Conservation (phyloP, 2,113 vertebrate genomes). For the Sisor rabdophorus region DNA sequence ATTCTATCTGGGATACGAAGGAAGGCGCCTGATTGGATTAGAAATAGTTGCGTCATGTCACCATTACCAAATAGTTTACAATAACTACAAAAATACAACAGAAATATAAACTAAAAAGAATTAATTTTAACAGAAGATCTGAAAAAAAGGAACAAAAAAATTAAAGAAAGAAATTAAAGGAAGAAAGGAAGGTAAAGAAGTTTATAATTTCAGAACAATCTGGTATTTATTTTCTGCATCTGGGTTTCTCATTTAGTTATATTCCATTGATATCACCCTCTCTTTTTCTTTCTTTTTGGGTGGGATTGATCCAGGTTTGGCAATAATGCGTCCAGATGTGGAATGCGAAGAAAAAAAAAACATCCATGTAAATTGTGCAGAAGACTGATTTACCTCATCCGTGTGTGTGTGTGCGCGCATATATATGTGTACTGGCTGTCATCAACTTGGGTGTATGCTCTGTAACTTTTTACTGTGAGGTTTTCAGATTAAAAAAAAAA, state of each 20-base stretch:
- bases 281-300: not conserved
- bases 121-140: not conserved
- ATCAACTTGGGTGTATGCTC: not conserved
- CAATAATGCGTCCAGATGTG: conserved; percentile 34
- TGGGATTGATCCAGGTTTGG: conserved; percentile 18
- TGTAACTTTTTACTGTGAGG: no score
- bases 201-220: not conserved
- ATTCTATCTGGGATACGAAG: not conserved
- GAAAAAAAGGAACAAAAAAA: not conserved
- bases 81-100: no score
- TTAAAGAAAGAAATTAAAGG: not conserved
- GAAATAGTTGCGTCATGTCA: not conserved
- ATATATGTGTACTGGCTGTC: conserved; percentile 26
- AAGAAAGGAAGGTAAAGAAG: not conserved
- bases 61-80: not conserved
- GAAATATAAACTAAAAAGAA: not conserved
- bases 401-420: not conserved
- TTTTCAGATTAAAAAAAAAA: no score
- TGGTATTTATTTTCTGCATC: conserved; percentile 14
- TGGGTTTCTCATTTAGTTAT: conserved; percentile 21
- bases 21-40: not conserved
- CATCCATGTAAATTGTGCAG: conserved; percentile 15
- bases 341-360: not conserved
- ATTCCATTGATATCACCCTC: not conserved
- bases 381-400: conserved; percentile 30